Evolutionary conservation across 2,797 vertebrate species (phyloP), one percentile per base, ranked within the genome.

Genomic region (Rhadinocentrus ornatus): DNA sequence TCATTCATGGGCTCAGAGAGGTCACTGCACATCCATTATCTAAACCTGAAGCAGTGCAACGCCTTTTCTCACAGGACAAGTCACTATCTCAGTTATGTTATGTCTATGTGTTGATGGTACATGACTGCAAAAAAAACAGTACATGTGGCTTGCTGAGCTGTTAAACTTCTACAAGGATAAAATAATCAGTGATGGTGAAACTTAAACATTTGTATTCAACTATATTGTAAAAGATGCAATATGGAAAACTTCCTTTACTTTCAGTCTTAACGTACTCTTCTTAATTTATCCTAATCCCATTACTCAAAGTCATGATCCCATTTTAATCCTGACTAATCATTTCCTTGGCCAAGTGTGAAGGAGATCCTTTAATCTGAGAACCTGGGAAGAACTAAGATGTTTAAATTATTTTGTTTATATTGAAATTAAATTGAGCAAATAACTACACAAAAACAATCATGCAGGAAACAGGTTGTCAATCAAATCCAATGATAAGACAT

Each of bases 11-110:
- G 29, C 50, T 54, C 20, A 69, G 46, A 59, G 65, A 50, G 62
- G 31, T 61, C 64, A 39, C 39, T 18, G 75, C 59, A 66, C 65
- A 29, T 73, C 86, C 80, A 82, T 88, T 88, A 85, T 62, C 57
- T 53, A 9, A 60, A 61, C 73, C 75, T 41, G 64, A 9, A 80
- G 73, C 74, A 32, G 54, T 13, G 39, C 50, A 20, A 73, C 75
- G 69, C 67, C 59, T 74, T 62, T 46, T 39, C 69, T 73, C 80
- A 68, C 58, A 4, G 44, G 39, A 53, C 58, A 82, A 84, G 86
- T 85, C 82, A 73, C 74, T 62, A 66, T 41, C 65, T 63, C 75
- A 66, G 55, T 72, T 56, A 63, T 67, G 68, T 1, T 68, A 63
- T 34, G 67, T 69, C 83, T 80, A 29, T 67, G 65, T 67, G 69